These are phyloP conservation scores for Archivesica marissinica DNA, from an alignment of 1,140 invertebrate genomes.

Conservation along the genomic window DNA sequence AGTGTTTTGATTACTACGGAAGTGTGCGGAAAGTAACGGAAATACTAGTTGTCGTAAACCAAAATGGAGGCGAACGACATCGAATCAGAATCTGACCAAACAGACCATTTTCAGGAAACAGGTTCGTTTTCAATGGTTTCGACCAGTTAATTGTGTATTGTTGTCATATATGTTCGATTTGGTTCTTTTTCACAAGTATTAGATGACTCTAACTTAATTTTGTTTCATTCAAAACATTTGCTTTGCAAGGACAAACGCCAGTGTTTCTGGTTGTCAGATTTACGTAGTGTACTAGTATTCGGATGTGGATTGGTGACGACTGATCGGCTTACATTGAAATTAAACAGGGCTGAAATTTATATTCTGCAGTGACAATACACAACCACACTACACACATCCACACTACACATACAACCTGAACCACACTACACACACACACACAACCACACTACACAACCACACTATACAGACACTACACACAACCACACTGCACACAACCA, in stretches of 20 bases:
- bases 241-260: background rate
- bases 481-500: too few species aligned
- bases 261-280: background rate
- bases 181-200: too few species aligned
- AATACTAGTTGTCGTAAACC: conserved; percentile 70
- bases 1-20: conserved; percentile 50
- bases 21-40: conserved; percentile 52
- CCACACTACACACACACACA: too few species aligned
- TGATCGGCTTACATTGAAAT: background rate
- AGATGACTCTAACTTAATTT: too few species aligned
- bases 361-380: background rate
- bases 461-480: too few species aligned
- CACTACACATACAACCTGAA: too few species aligned
- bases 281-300: background rate
- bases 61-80: conserved; percentile 61
- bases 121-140: background rate
- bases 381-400: too few species aligned
- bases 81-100: background rate
- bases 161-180: background rate
- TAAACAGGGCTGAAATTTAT: background rate
- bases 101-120: conserved; percentile 35
- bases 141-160: background rate
- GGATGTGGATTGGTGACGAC: background rate
- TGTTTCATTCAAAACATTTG: too few species aligned
- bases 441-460: too few species aligned